Percentiles rank a stretch among this genome's conserved stretches.
These are phyloP conservation scores for Parnassius apollo DNA, from an alignment of 2,888 invertebrate genomes.

Conservation along the genomic window DNA sequence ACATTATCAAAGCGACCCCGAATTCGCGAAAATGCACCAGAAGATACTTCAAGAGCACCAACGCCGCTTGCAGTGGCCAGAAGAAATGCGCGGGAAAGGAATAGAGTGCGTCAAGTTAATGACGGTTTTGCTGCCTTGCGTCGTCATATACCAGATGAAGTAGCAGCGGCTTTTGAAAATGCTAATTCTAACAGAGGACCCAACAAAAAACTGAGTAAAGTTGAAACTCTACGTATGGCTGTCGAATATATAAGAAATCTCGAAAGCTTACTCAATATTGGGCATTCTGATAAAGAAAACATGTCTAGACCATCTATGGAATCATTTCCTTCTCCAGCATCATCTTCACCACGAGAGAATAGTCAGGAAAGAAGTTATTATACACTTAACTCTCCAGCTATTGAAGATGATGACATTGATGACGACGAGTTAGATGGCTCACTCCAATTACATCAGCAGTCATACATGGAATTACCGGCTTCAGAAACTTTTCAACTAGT, in stretches of 20 bases:
- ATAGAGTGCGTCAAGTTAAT: conserved; percentile 95
- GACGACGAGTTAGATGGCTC: conserved; percentile 72
- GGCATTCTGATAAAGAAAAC: conserved; percentile 80
- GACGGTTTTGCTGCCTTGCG: conserved; percentile 94
- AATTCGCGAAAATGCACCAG: conserved; percentile 68
- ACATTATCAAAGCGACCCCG: conserved; percentile 60
- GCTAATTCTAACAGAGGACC: conserved; percentile 84
- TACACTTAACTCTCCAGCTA: conserved; percentile 66
- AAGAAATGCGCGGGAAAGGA: conserved; percentile 95
- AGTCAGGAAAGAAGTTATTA: conserved; percentile 77
- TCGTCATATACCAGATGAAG: conserved; percentile 92
- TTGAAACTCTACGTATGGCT: conserved; percentile 94
- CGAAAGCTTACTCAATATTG: conserved; percentile 87
- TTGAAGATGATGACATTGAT: conserved; percentile 71
- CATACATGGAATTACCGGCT: conserved; percentile 81
- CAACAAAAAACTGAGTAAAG: conserved; percentile 91
- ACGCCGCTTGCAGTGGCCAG: conserved; percentile 92
- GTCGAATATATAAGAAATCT: conserved; percentile 93
- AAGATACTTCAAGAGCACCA: conserved; percentile 76
- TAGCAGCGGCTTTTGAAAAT: conserved; percentile 85
- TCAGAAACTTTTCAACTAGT: conserved; percentile 84
- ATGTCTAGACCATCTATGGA: conserved; percentile 63
- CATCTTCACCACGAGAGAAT: conserved; percentile 74
- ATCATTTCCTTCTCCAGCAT: conserved; percentile 76
- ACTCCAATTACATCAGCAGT: conserved; percentile 60